Evolutionary conservation across 2,888 invertebrate species (phyloP).

Genomic region (Stenurella melanura): DNA sequence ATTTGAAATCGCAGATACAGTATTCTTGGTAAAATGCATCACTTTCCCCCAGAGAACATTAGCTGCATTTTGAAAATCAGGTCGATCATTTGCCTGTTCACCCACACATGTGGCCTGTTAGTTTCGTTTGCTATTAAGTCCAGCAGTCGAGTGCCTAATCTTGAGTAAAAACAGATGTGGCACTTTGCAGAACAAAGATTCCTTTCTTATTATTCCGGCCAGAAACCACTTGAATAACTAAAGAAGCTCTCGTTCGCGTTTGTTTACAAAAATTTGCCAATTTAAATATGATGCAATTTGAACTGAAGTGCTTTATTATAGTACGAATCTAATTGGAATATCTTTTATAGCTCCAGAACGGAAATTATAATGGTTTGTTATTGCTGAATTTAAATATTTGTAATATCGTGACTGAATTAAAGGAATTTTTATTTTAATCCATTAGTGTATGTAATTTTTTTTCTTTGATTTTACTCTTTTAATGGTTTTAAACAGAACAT

Average conservation of each 20-base stretch:
- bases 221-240: constrained; percentile 55
- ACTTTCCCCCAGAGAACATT: constrained; percentile 50
- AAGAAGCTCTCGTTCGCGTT: constrained; percentile 49
- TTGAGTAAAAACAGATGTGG: constrained; percentile 65
- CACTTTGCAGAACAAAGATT: constrained; percentile 63
- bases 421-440: constrained; percentile 3
- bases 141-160: constrained; percentile 63
- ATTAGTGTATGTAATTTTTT: no score
- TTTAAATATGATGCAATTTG: constrained; percentile 49
- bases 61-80: constrained; percentile 63
- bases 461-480: no score
- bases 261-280: constrained; percentile 52
- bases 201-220: constrained; percentile 59
- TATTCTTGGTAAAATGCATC: not conserved
- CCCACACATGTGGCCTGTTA: constrained; percentile 61
- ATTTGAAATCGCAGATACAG: no score
- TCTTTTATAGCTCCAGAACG: constrained; percentile 34
- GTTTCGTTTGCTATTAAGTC: constrained; percentile 61
- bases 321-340: constrained; percentile 8
- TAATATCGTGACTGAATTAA: not conserved
- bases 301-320: constrained; percentile 24
- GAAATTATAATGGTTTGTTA: constrained; percentile 28
- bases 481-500: no score
- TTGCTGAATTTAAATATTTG: not conserved
- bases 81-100: constrained; percentile 59